Evolutionary conservation across 23 tunicate species (phyloP).

Genomic region (Aplidium turbinatum): DNA sequence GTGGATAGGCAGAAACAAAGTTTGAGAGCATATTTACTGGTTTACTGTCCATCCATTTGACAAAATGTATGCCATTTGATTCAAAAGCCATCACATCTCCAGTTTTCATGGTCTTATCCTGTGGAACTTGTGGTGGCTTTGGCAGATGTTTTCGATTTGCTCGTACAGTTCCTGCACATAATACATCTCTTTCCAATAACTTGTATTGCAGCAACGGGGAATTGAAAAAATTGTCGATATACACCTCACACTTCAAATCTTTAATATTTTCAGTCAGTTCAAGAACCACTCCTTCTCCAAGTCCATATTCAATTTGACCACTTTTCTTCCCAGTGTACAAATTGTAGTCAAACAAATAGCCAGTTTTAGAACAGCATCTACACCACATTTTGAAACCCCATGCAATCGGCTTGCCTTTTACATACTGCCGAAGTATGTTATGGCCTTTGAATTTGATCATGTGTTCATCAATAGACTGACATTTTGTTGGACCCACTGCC

Average conservation of each 20-base stretch:
- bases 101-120: background rate
- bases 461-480: slow-evolving; percentile 23
- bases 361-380: slow-evolving; percentile 12
- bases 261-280: slow-evolving; percentile 1
- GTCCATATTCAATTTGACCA: slow-evolving; percentile 1
- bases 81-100: slow-evolving; percentile 9
- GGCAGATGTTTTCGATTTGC: slow-evolving; percentile 9
- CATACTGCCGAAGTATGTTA: slow-evolving; percentile 12
- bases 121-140: slow-evolving; percentile 1
- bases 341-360: slow-evolving; percentile 5
- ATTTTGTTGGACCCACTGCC: slow-evolving; percentile 4
- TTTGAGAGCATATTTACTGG: slow-evolving; percentile 10
- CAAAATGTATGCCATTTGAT: slow-evolving; percentile 19
- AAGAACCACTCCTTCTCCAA: slow-evolving; percentile 27
- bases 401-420: slow-evolving; percentile 12
- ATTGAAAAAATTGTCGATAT: slow-evolving; percentile 23
- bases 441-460: slow-evolving; percentile 20
- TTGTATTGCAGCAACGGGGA: slow-evolving; percentile 3
- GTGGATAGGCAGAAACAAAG: slow-evolving; percentile 10
- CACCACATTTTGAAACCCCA: slow-evolving; percentile 30
- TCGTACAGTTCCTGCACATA: slow-evolving; percentile 20
- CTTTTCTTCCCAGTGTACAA: slow-evolving; percentile 13
- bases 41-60: slow-evolving; percentile 17
- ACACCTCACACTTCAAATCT: slow-evolving; percentile 1
- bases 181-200: too few species aligned